A percentile compares a stretch with the other conserved stretches of the same genome.
Evolutionary conservation across 1,140 invertebrate genomes (phyloP).

Genomic region (Nephila pilipes): DNA sequence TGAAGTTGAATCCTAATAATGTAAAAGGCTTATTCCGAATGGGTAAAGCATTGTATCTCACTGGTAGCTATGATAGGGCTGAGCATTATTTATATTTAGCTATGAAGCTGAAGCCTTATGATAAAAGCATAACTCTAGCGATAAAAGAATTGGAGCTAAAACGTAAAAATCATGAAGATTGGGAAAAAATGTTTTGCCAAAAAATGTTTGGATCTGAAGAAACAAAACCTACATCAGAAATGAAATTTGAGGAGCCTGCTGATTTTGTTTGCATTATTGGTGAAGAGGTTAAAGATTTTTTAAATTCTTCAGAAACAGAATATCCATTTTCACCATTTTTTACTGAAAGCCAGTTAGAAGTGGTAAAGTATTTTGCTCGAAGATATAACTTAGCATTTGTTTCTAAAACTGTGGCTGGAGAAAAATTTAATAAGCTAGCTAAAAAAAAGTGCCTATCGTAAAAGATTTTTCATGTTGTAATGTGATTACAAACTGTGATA

Average conservation of each 20-base stretch:
- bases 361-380: constrained; percentile 30
- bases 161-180: constrained; percentile 7
- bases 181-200: constrained; percentile 58
- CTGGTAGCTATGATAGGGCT: constrained; percentile 34
- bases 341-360: constrained; percentile 50
- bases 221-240: neutral
- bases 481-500: too few relatives aligned
- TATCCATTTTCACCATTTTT: constrained; percentile 25
- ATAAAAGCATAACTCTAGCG: constrained; percentile 19
- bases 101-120: constrained; percentile 35
- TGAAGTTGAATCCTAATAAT: constrained; percentile 52
- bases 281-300: constrained; percentile 14
- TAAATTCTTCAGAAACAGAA: constrained; percentile 56
- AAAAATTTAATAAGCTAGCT: constrained; percentile 55
- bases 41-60: constrained; percentile 22
- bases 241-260: neutral
- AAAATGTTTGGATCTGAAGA: constrained; percentile 17
- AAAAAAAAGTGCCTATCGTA: neutral
- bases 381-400: constrained; percentile 51
- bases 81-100: constrained; percentile 49
- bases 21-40: constrained; percentile 59
- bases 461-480: neutral
- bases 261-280: constrained; percentile 48
- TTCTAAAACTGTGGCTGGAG: constrained; percentile 9
- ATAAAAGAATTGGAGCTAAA: constrained; percentile 44